Evolutionary conservation across 2,888 invertebrate genomes (phyloP), one percentile per base, ranked within the genome.

Genomic region (Perithous albicinctus): DNA sequence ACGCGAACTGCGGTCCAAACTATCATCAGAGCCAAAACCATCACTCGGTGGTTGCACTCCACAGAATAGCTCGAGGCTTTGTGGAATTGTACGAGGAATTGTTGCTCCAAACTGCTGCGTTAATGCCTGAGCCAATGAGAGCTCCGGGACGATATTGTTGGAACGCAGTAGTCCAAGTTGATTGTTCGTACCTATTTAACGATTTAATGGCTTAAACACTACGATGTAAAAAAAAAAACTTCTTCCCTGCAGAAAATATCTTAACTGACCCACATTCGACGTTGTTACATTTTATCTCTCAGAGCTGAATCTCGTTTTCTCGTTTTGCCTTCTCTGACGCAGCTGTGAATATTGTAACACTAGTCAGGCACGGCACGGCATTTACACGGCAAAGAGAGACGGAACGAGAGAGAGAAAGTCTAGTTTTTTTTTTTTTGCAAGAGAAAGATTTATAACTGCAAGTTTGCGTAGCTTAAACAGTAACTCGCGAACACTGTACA

Each of bases 281-380:
- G 41, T 18, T 70, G 18, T 51, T 54, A 51, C 8, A 7, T 63
- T 64, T 51, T 63, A 7, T 38, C 32, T 29, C 29, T n/a, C 51
- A 7, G 56, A 59, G 43, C 23, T 8, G 35, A 64, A 48, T 73
- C 67, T 80, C n/a, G 46, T 64, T 75, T 56, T 32, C 46, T 59
- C 61, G n/a, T 43, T 38, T 78, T 70, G 48, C 38, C 59, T n/a
- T n/a, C 26, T 18, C 46, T 10, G 75, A 66, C 64, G 41, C 26
- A 8, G 41, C 70, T 59, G 46, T 72, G 43, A 82, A 82, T 78
- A 75, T 78, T 78, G 59, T 51, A 75, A 70, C 15, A 69, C 26
- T 26, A 61, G 70, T 18, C 51, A 23, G 41, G 23, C 63, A 35
- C 20, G 20, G 6, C 41, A 38, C 41, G 20, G 15, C 20, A 41